phyloP scores from a whole-genome alignment of 2,888 invertebrate genomes.

The Isoperla grammatica region DNA sequence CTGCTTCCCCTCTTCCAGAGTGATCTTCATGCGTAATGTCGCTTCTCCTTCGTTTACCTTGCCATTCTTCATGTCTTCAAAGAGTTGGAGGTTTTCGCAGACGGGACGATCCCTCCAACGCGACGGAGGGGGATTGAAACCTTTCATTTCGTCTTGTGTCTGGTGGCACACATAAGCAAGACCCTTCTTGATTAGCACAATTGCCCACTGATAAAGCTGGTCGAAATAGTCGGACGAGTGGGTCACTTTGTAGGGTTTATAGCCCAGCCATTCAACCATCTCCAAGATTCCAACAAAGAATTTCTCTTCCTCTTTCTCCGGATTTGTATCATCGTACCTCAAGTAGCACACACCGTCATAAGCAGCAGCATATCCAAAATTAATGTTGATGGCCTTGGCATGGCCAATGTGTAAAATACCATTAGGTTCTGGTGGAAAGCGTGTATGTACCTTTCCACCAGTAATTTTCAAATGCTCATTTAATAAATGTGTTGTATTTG shows the following conservation, averaged over 20 bases:
- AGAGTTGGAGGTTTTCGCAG: slow-evolving; percentile 81
- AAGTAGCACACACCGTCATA: slow-evolving; percentile 82
- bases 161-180: slow-evolving; percentile 98
- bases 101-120: slow-evolving; percentile 91
- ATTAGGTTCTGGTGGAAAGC: slow-evolving; percentile 99
- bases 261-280: slow-evolving; percentile 98
- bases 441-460: slow-evolving; percentile 78
- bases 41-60: slow-evolving; percentile 95
- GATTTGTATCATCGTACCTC: slow-evolving; percentile 98
- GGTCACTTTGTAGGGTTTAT: slow-evolving; percentile 86
- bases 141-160: slow-evolving; percentile 90
- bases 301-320: slow-evolving; percentile 98
- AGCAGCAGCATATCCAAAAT: slow-evolving; percentile 96
- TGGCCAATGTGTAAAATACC: slow-evolving; percentile 99
- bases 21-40: slow-evolving; percentile 91
- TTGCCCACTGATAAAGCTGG: slow-evolving; percentile 89
- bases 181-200: slow-evolving; percentile 75
- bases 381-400: slow-evolving; percentile 99
- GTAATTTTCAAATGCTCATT: slow-evolving; percentile 81
- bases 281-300: slow-evolving; percentile 93
- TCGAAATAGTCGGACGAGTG: slow-evolving; percentile 98
- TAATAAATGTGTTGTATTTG: slow-evolving; percentile 75
- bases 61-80: slow-evolving; percentile 98
- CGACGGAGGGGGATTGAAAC: slow-evolving; percentile 90
- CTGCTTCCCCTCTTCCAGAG: slow-evolving; percentile 96